Evolutionary conservation across 2,888 invertebrate genomes (phyloP).

Genomic region (Drosophila putrida): DNA sequence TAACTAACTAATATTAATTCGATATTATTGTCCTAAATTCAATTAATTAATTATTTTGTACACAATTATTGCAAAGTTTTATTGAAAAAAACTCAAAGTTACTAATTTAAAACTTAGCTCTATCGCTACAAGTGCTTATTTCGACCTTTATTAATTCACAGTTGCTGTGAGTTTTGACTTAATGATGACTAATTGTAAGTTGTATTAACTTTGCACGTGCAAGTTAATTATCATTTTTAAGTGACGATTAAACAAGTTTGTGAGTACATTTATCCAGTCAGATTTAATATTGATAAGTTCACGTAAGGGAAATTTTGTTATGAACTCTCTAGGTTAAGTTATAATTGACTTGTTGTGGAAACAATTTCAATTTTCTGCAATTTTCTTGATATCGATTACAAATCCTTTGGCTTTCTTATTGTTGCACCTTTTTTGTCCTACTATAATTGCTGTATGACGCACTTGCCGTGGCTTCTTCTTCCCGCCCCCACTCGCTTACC

Average conservation of each 20-base stretch:
- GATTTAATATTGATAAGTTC: background rate
- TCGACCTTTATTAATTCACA: background rate
- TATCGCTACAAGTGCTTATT: background rate
- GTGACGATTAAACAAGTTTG: conserved; percentile 4
- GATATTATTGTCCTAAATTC: too few species aligned
- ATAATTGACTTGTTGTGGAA: background rate
- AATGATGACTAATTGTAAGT: conserved; percentile 17
- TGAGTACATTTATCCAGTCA: background rate
- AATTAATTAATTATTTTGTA: too few species aligned
- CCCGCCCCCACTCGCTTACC: conserved; percentile 24
- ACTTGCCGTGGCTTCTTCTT: conserved; percentile 1
- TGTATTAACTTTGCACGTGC: conserved; percentile 11
- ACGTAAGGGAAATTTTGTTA: background rate
- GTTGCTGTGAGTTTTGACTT: background rate
- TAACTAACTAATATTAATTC: too few species aligned
- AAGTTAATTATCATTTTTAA: conserved; percentile 21
- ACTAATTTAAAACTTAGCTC: too few species aligned
- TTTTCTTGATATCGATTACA: conserved; percentile 23
- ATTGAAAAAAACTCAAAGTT: background rate
- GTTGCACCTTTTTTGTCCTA: background rate
- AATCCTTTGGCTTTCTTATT: conserved; percentile 4
- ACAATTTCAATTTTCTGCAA: background rate
- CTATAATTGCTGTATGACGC: conserved; percentile 34
- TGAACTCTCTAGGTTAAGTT: background rate
- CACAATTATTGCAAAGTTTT: background rate